Evolutionary conservation across 1,140 invertebrate species (phyloP), one percentile per base, ranked within the genome.

Genomic region (Bombyx mandarina): DNA sequence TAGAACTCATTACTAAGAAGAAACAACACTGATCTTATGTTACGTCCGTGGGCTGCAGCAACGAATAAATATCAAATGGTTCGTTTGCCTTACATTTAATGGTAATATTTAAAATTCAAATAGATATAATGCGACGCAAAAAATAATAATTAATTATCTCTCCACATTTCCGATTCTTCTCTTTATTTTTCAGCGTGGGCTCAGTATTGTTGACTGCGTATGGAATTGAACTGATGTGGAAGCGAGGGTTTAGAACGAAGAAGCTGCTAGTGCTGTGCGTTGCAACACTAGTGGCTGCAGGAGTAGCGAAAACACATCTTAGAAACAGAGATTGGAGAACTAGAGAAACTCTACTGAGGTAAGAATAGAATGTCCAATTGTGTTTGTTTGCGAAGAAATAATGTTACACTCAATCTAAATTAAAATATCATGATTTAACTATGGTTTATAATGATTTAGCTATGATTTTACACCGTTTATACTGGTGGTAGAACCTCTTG

Each of bases 251-350:
- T 0, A 89, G 65, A 77, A 88, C 61, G 26, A 62, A 74, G 12
- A 53, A 68, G 43, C 42, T 77, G 43, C 45, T 84, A 60, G 78
- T 85, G 6, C 60, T 88, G 6, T 87, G 88, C 10, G 86, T 92
- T 18, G 86, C 90, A 0, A 62, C 91, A 44, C 78, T 93, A 6
- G 85, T 93, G 2, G 79, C 94, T 3, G 76, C 91, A 3, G 79
- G 93, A 61, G 90, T 90, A 52, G 89, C 90, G 47, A 90, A 92
- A 74, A 95, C 94, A 0, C 81, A 92, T 57, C 75, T 91, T 42
- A 88, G 94, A 60, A 96, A 96, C 74, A 80, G 89, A 49, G 94
- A 95, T 72, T 97, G 95, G 95, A 83, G 89, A 45, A 93, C 93
- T 8, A 90, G 95, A 60, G 94, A 95, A 76, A 91, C 93, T 10